Conservation (phyloP, 2,888 invertebrate species). For the Phortica okadai region DNA sequence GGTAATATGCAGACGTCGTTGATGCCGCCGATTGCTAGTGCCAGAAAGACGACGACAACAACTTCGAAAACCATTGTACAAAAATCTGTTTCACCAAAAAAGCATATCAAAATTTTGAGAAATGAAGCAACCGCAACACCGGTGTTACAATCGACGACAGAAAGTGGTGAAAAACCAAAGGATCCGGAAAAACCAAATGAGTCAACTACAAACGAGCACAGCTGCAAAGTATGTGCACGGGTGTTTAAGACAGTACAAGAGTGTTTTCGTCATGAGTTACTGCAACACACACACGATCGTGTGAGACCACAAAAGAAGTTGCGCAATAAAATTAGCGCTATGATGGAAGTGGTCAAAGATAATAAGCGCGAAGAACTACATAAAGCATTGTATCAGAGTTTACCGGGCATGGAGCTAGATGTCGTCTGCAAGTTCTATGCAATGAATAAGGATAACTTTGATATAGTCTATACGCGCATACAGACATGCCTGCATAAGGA, state of each 20-base stretch:
- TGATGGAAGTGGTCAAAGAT: constrained; percentile 49
- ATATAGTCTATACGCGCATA: constrained; percentile 56
- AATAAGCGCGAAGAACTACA: constrained; percentile 50
- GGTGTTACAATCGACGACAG: background rate
- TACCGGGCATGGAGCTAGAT: constrained; percentile 51
- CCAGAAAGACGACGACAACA: background rate
- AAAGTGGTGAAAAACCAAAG: background rate
- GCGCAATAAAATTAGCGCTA: constrained; percentile 53
- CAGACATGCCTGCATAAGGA: constrained; percentile 57
- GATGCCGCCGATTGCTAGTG: background rate
- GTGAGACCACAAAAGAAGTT: constrained; percentile 50
- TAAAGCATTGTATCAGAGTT: constrained; percentile 45
- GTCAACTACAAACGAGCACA: no score
- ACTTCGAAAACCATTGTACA: background rate
- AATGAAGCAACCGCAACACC: background rate
- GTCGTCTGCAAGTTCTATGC: constrained; percentile 56
- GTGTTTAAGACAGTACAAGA: constrained; percentile 57
- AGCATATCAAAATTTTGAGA: background rate
- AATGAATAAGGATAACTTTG: constrained; percentile 54
- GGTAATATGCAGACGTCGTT: background rate
- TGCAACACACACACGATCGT: constrained; percentile 56
- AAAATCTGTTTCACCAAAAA: background rate
- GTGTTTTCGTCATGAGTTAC: constrained; percentile 69
- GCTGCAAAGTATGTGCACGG: constrained; percentile 65
- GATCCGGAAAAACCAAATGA: background rate